Conservation (phyloP, 2,113 vertebrate species). For the Conger conger region DNA sequence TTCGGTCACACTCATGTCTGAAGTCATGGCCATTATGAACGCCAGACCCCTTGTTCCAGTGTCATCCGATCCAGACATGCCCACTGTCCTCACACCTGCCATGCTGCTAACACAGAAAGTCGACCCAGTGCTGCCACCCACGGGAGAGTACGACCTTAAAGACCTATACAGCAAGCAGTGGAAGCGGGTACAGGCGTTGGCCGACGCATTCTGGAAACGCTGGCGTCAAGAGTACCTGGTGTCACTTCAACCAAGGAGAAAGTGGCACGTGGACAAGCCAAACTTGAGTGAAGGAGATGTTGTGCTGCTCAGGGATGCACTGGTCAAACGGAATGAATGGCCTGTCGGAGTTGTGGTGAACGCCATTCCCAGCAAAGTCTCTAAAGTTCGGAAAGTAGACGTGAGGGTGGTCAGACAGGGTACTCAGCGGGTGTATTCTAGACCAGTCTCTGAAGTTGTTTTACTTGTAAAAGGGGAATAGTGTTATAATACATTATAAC, state of each 20-base stretch:
- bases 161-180: background rate
- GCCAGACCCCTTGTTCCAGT: too few species aligned
- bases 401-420: background rate
- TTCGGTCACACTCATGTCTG: background rate
- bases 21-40: constrained; percentile 20
- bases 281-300: background rate
- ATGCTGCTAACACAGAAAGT: too few species aligned
- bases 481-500: too few species aligned
- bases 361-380: background rate
- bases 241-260: background rate
- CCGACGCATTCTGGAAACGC: background rate
- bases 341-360: background rate
- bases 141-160: background rate
- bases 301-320: background rate
- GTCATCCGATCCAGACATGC: too few species aligned
- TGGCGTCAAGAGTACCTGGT: too few species aligned
- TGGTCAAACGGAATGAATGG: background rate
- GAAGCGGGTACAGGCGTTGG: background rate
- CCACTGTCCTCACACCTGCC: too few species aligned
- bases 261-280: background rate
- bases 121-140: background rate
- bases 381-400: background rate
- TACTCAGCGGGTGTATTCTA: background rate
- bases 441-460: background rate
- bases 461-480: too few species aligned